Base-by-base conservation (phyloP, 1,140 invertebrate genomes). In the Lordiphosa collinella region DNA sequence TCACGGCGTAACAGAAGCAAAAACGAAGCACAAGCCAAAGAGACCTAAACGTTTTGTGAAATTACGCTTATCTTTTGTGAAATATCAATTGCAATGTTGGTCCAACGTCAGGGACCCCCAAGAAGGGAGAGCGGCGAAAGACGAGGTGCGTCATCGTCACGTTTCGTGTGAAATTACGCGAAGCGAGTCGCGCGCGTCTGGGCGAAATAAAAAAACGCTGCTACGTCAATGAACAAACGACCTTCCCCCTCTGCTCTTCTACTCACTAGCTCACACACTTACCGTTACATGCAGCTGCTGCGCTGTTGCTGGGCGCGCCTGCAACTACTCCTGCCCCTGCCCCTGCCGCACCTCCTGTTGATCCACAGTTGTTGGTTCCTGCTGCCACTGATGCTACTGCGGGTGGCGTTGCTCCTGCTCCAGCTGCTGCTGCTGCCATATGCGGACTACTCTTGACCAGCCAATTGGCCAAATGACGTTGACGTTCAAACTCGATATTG, bases 401-500 rank as follows among this genome's bases (percentile, higher is more conserved):
- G 11, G 44, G 34, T 49, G 61, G 34, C 40, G 48, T 16, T 63
- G 51, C 52, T 48, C 34, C 47, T 22, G 59, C 25, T 54, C 43
- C 25, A 36, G 57, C 69, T 44, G 74, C 64, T 12, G 87, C 82
- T 47, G 75, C 85, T 47, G 87, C 76, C 88, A 89, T 89, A 64
- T 89, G 88, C 25, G 87, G 86, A 56, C 87, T 86, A 53, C 86
- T 88, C 52, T 87, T 86, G 38, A 88, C 76, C 37, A 89, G 72
- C 88, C 88, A 89, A 71, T 89, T 88, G 63, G 88, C 80, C 74
- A 89, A 68, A 74, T 88, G 88, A 73, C 86, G 72, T 74, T 87
- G 88, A 65, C 88, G 84, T 66, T 89, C 88, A 50, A 88, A 86
- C 52, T 89, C 88, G 57, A 89, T 87, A 54, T 82, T 89, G 44